These are phyloP conservation scores for Mormyrus hasselquistii DNA, from an alignment of 2,797 vertebrate genomes.

Conservation along the genomic window DNA sequence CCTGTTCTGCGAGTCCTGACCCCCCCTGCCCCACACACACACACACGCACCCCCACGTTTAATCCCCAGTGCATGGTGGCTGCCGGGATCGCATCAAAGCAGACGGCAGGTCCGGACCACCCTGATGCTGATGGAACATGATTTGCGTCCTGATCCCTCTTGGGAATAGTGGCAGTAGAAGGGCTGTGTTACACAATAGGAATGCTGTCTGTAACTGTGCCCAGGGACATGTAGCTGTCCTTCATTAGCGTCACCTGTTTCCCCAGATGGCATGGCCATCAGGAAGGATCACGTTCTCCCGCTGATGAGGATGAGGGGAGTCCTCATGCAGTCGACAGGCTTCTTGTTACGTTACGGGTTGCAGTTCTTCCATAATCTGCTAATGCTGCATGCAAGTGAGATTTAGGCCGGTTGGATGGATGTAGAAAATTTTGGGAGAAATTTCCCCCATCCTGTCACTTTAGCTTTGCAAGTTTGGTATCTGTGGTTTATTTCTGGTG, in stretches of 20 bases:
- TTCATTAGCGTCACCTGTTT: conserved; percentile 71
- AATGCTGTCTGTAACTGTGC: conserved; percentile 53
- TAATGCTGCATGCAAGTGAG: conserved; percentile 17
- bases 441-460: not conserved
- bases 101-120: conserved; percentile 25
- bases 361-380: conserved; percentile 32
- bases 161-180: conserved; percentile 21
- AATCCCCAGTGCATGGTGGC: not conserved
- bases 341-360: conserved; percentile 28
- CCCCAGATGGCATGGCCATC: conserved; percentile 64
- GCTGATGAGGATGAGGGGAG: conserved; percentile 56
- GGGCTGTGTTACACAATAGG: conserved; percentile 58
- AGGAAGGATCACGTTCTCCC: conserved; percentile 36
- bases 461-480: not conserved
- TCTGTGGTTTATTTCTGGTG: not conserved
- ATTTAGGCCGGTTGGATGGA: not conserved
- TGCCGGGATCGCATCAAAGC: conserved; percentile 1
- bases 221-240: conserved; percentile 56
- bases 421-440: not conserved
- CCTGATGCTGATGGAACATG: conserved; percentile 29
- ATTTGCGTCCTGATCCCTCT: conserved; percentile 10
- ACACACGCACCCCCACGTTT: not conserved
- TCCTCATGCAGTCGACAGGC: conserved; percentile 36
- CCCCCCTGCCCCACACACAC: too few relatives aligned
- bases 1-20: not conserved